Evolutionary conservation across 2,113 vertebrate genomes (phyloP).

Genomic region (Castor canadensis): DNA sequence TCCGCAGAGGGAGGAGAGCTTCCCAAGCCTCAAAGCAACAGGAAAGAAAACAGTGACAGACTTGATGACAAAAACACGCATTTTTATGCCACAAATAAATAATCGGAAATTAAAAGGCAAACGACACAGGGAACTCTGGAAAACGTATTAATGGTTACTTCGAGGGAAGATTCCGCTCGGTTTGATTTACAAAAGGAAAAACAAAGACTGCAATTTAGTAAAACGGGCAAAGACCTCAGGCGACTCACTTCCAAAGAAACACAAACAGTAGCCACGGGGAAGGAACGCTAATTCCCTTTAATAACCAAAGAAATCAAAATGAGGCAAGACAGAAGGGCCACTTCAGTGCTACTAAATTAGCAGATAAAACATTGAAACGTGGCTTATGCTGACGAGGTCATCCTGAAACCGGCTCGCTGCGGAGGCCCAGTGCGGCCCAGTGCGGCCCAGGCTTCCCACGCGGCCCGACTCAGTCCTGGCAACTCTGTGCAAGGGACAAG

Average conservation of each 20-base stretch:
- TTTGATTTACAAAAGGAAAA: slow-evolving; percentile 26
- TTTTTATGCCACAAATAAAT: slow-evolving; percentile 40
- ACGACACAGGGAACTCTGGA: slow-evolving; percentile 15
- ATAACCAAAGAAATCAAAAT: slow-evolving; percentile 68
- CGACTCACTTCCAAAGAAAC: slow-evolving; percentile 23
- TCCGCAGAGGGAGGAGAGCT: neutral
- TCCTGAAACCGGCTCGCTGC: neutral
- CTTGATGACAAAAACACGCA: slow-evolving; percentile 59
- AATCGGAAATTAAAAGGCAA: slow-evolving; percentile 58
- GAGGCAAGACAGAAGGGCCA: slow-evolving; percentile 38
- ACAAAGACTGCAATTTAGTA: slow-evolving; percentile 27
- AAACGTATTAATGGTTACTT: slow-evolving; percentile 29
- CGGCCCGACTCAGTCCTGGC: neutral
- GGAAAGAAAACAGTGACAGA: neutral
- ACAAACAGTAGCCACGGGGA: slow-evolving; percentile 38
- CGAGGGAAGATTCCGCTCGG: neutral
- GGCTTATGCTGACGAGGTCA: neutral
- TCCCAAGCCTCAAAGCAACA: slow-evolving; percentile 46
- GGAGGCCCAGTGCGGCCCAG: too few relatives aligned
- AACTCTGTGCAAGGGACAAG: neutral
- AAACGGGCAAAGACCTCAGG: slow-evolving; percentile 25
- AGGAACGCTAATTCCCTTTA: slow-evolving; percentile 61
- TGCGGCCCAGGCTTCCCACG: too few relatives aligned
- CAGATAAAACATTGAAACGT: slow-evolving; percentile 26
- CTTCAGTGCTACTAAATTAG: slow-evolving; percentile 47